These are phyloP conservation scores for Quiscalus mexicanus DNA, from an alignment of 2,113 vertebrate genomes.

Conservation along the genomic window DNA sequence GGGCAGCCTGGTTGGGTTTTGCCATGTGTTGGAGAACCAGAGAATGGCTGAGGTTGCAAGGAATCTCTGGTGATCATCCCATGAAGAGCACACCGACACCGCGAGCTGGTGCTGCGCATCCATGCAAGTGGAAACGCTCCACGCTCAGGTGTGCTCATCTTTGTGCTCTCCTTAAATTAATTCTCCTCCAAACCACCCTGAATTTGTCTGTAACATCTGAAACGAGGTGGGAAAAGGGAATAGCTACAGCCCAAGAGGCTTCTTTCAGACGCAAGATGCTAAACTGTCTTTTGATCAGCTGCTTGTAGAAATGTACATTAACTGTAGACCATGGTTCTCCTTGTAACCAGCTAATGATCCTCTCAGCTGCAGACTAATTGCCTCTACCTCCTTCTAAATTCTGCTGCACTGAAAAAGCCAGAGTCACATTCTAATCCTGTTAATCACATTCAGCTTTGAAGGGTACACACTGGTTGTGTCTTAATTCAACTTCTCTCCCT, in stretches of 20 bases:
- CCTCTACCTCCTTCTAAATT: constrained; percentile 20
- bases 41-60: neutral
- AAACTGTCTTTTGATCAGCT: constrained; percentile 63
- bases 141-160: neutral
- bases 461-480: neutral
- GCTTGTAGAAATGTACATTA: constrained; percentile 30
- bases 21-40: too few species aligned
- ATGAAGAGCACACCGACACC: neutral
- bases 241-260: neutral
- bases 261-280: constrained; percentile 12
- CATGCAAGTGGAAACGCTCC: neutral
- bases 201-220: neutral
- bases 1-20: neutral
- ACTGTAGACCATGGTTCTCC: constrained; percentile 17
- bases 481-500: constrained; percentile 45
- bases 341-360: constrained; percentile 57
- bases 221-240: neutral
- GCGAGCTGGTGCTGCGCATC: neutral
- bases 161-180: neutral
- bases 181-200: neutral
- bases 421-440: constrained; percentile 29
- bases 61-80: neutral
- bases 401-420: constrained; percentile 10
- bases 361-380: constrained; percentile 58
- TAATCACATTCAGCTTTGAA: constrained; percentile 64